These are phyloP conservation scores for Mactromeris polynyma DNA, from an alignment of 2,888 invertebrate species.

Conservation along the genomic window DNA sequence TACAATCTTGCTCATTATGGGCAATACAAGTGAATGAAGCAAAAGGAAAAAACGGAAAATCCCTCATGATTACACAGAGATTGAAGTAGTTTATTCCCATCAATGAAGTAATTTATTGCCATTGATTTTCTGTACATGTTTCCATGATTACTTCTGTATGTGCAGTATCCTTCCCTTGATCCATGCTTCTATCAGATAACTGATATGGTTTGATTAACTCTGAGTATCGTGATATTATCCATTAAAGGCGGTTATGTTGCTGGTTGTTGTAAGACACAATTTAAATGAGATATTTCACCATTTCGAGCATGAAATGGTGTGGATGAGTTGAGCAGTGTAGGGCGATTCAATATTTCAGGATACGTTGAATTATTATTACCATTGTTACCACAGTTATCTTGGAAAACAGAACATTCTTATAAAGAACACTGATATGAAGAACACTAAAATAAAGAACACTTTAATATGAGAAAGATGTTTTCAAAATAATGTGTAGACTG, in stretches of 20 bases:
- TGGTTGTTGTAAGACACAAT: not conserved
- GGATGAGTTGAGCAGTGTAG: not conserved
- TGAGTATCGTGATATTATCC: constrained; percentile 12
- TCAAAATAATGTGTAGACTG: too few relatives aligned
- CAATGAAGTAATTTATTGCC: constrained; percentile 44
- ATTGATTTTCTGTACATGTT: constrained; percentile 24
- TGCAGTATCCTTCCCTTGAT: constrained; percentile 33
- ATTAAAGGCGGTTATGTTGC: constrained; percentile 21
- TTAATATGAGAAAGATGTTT: too few relatives aligned
- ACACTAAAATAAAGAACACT: too few relatives aligned
- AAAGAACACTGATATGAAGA: too few relatives aligned
- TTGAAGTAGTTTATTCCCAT: constrained; percentile 26
- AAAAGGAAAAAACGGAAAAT: not conserved
- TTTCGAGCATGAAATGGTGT: not conserved
- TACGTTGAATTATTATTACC: too few relatives aligned
- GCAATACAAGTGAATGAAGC: not conserved
- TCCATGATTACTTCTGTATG: constrained; percentile 33
- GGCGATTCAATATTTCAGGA: not conserved
- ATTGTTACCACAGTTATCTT: too few relatives aligned
- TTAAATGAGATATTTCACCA: constrained; percentile 10
- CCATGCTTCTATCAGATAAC: constrained; percentile 25
- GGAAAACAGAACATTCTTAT: too few relatives aligned
- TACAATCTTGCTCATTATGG: not conserved
- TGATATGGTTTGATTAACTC: constrained; percentile 47
- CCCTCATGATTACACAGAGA: constrained; percentile 15